Evolutionary conservation across 2,888 invertebrate genomes (phyloP), one percentile per base, ranked within the genome.

Genomic region (Cistogaster globosa): DNA sequence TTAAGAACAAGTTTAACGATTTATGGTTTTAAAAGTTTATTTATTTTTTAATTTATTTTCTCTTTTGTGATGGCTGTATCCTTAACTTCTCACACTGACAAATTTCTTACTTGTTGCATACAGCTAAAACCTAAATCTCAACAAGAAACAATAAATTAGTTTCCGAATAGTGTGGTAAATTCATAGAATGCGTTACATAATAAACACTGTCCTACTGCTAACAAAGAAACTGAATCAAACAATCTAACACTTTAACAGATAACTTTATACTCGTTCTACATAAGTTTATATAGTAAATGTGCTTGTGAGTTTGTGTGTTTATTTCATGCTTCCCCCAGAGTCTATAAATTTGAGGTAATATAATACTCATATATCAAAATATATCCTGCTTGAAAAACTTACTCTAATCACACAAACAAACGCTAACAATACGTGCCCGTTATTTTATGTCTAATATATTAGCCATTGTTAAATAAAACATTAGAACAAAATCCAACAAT

Each of bases 81-180:
- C 63, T 22, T 58, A 79, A 58, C 26, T 42, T 62, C 55, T 55
- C 26, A 79, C 26, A 65, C 60, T 58, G 75, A 85, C 77, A 85
- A 85, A 85, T 81, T 81, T 78, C 67, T 11, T 48, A 85, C 85
- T 85, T 85, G 85, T 85, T 85, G 85, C 78, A 69, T 79, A 75
- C 11, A 65, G 58, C 12, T 75, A 78, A 85, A 85, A 82, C 74
- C 85, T 55, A 79, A 85, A 82, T 85, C 82, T 85, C 78, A 79
- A 82, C 82, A 85, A 82, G 78, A 82, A 85, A 78, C 85, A 85
- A 85, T 85, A 85, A 85, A 85, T 85, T 75, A 78, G 75, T 82
- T 82, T 67, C 62, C 60, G 72, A 74, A 57, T 63, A 74, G 74
- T 85, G 83, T 68, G 74, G 78, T 65, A 75, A 75, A 75, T 82